These are phyloP conservation scores for Ericerus pela DNA, from an alignment of 1,140 invertebrate genomes.

Conservation along the genomic window DNA sequence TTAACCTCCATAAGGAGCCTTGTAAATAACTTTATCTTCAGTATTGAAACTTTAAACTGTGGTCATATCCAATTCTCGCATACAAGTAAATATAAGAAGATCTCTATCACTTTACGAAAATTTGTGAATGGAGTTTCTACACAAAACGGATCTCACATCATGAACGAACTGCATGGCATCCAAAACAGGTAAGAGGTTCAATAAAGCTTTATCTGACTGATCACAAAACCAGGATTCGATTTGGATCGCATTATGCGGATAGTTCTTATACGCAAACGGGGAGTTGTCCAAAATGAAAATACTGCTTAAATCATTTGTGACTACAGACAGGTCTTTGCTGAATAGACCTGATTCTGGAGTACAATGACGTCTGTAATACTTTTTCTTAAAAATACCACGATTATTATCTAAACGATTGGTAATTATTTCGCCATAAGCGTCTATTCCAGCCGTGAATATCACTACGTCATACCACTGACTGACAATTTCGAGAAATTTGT, in stretches of 20 bases:
- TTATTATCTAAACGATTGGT: conserved; percentile 4
- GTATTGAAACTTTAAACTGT: not conserved
- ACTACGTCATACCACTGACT: conserved; percentile 3
- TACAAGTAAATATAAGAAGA: not conserved
- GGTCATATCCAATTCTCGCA: not conserved
- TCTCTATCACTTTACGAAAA: not conserved
- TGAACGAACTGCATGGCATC: conserved; percentile 1
- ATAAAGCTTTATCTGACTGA: conserved; percentile 1
- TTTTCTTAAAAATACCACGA: conserved; percentile 4
- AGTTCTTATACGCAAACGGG: conserved; percentile 1
- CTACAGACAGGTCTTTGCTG: conserved; percentile 2
- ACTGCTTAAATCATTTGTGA: conserved; percentile 5
- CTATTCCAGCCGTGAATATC: not conserved
- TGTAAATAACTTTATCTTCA: not conserved
- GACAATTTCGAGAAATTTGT: conserved; percentile 3
- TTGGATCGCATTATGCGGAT: conserved; percentile 1
- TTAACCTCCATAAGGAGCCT: not conserved
- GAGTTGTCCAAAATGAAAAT: conserved; percentile 3
- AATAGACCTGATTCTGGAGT: conserved; percentile 1
- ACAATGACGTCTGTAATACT: conserved; percentile 2
- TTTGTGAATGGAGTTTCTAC: conserved; percentile 2
- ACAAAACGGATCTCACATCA: not conserved
- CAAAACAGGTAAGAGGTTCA: conserved; percentile 2
- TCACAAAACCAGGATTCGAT: conserved; percentile 5
- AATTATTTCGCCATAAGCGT: conserved; percentile 7